Base-by-base conservation (phyloP, 2,888 invertebrate genomes). In the Phrixothrix hirtus region DNA sequence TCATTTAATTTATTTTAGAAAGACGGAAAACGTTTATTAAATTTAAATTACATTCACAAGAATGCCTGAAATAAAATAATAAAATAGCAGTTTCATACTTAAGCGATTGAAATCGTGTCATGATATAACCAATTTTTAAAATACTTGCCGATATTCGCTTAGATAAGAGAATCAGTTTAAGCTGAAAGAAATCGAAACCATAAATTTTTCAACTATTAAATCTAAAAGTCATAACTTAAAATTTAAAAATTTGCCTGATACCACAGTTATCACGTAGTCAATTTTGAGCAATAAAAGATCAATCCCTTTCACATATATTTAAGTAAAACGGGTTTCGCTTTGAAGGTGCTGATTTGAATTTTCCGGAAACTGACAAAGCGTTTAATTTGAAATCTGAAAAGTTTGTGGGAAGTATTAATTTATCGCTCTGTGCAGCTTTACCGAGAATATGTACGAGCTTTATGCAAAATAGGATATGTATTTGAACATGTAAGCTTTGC, bases 331-430 rank as follows among this genome's bases (percentile, higher is more conserved):
- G 30, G 14, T 16, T 41, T 41, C 31, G 30, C 41, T 41, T 41
- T 41, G 41, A 45, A 52, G 57, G 58, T 9, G 25, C 38, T 32
- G 32, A 47, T 63, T 62, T 59, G 59, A 63, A 62, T 61, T 60
- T 58, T 54, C 58, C 55, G 54, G 56, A 59, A 60, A 56, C 57
- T 59, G 58, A 63, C 57, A 63, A 64, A 63, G 60, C 62, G 59
- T 63, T 64, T 62, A 62, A 62, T 64, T 62, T 60, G 58, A 60
- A 61, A 62, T 61, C 59, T 59, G 61, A 61, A 60, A 64, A 64
- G 58, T 64, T 65, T 57, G 29, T 17, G 32, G 39, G 15, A 47
- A 39, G 34, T 47, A 39, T 35, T 38, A 47, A 46, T 47, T 47
- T 47, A 47, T 26, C 17, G 47, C 39, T 32, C 2, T 38, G 21